Evolutionary conservation across 2,113 vertebrate species (phyloP), one percentile per base, ranked within the genome.

Genomic region (pig (Sus scrofa)): DNA sequence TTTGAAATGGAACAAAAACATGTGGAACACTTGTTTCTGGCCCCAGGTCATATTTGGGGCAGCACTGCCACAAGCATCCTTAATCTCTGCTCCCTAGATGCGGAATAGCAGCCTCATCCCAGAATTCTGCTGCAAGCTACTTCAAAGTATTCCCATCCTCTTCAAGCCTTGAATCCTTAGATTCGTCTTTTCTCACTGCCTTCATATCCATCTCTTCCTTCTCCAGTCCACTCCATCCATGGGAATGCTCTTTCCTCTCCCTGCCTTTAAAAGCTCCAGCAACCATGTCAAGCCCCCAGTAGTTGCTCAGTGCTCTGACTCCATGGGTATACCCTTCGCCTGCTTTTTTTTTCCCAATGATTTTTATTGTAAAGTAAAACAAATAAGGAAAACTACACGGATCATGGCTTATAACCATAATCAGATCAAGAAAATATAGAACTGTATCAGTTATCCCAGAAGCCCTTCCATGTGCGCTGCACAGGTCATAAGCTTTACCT

Each of bases 1-100:
- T 74, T 86, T 81, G 37, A 96, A 96, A 91, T 74, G 24, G 85
- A 86, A 65, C n/a, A 93, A 73, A 87, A 93, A 44, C 4, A 96
- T 44, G 2, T 82, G 78, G 86, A 95, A 86, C 56, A 74, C 32
- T 96, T 93, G 24, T 83, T 91, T 89, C 44, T 93, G 30, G 44
- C 34, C 56, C 39, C n/a, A 75, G 37, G 73, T 34, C 30, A 60
- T 14, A 89, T 86, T 67, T 77, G 56, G 70, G 63, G 60, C 18
- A 91, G 24, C 62, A 82, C 30, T 3, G 34, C 63, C 18, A 91
- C 52, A 75, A 44, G 67, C 30, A 86, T 30, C 37, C 24, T 95
- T 60, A 65, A 20, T 58, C 74, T 44, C 27, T 18, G 7, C 34
- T 73, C 62, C 27, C 91, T 87, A 65, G 85, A 62, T 70, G 13